Conservation (phyloP, 2,797 vertebrate genomes). For the Xenentodon cancila region DNA sequence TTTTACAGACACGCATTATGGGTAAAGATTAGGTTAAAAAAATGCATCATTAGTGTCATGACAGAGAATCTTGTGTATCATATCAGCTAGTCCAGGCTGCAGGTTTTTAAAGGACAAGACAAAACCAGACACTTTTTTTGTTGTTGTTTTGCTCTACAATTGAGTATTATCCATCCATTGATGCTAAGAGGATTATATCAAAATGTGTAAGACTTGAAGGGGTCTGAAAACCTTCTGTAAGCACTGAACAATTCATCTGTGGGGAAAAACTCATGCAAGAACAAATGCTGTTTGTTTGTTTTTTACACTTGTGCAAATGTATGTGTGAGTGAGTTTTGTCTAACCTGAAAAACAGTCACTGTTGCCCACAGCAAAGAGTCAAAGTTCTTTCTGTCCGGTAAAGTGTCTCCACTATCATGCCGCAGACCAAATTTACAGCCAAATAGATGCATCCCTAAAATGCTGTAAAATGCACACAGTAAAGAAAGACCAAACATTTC, state of each 20-base stretch:
- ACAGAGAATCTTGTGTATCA: no score
- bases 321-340: slow-evolving; percentile 28
- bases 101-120: background rate
- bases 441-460: slow-evolving; percentile 98
- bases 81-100: no score
- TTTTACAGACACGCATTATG: no score
- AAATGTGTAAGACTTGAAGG: no score
- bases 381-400: slow-evolving; percentile 94
- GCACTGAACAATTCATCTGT: background rate
- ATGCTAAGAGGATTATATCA: no score
- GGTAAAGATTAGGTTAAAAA: no score
- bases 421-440: slow-evolving; percentile 94
- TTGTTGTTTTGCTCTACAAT: no score
- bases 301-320: background rate
- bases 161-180: no score
- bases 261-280: slow-evolving; percentile 14
- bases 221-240: background rate
- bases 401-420: slow-evolving; percentile 90
- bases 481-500: slow-evolving; percentile 20
- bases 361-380: slow-evolving; percentile 96
- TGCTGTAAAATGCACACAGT: slow-evolving; percentile 78
- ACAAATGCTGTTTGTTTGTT: slow-evolving; percentile 9
- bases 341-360: slow-evolving; percentile 95
- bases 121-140: no score
- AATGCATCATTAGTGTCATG: no score